Conservation (phyloP, 1,140 invertebrate species). For the Pseudoatta argentina region DNA sequence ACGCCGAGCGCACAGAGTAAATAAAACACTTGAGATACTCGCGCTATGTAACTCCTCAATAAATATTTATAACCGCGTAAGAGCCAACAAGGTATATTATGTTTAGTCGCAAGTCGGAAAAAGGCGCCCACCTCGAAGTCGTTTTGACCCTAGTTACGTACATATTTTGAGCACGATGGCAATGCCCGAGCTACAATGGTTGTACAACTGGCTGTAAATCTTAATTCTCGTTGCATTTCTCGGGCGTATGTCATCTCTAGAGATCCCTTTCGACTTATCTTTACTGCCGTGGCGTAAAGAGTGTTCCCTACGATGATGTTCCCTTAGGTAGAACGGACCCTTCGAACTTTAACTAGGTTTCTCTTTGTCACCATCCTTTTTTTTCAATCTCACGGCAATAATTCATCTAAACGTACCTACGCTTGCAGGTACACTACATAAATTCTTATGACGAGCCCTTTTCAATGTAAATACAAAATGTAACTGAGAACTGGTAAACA, state of each 20-base stretch:
- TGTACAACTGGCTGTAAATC: slow-evolving; percentile 74
- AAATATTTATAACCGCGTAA: slow-evolving; percentile 70
- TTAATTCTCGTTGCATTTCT: slow-evolving; percentile 71
- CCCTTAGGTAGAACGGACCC: slow-evolving; percentile 29
- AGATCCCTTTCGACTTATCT: slow-evolving; percentile 69
- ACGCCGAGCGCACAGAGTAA: slow-evolving; percentile 65
- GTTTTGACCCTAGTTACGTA: slow-evolving; percentile 55
- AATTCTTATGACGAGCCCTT: slow-evolving; percentile 20
- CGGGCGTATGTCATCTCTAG: slow-evolving; percentile 68
- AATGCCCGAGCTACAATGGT: slow-evolving; percentile 58
- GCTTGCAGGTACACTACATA: slow-evolving; percentile 1
- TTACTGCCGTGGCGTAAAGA: slow-evolving; percentile 63
- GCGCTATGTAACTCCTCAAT: slow-evolving; percentile 62
- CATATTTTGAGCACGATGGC: slow-evolving; percentile 25
- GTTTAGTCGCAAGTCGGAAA: slow-evolving; percentile 50
- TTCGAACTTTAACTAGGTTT: slow-evolving; percentile 47
- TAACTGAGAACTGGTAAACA: slow-evolving; percentile 23
- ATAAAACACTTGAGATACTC: slow-evolving; percentile 60
- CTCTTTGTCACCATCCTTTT: slow-evolving; percentile 49
- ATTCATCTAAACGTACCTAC: slow-evolving; percentile 2
- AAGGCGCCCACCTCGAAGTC: slow-evolving; percentile 64
- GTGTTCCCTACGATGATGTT: slow-evolving; percentile 57
- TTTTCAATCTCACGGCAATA: slow-evolving; percentile 21
- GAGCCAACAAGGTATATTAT: slow-evolving; percentile 68
- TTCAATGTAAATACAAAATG: slow-evolving; percentile 40